Base-by-base conservation (phyloP, 1,140 invertebrate species). In the Eriosoma lanigerum region DNA sequence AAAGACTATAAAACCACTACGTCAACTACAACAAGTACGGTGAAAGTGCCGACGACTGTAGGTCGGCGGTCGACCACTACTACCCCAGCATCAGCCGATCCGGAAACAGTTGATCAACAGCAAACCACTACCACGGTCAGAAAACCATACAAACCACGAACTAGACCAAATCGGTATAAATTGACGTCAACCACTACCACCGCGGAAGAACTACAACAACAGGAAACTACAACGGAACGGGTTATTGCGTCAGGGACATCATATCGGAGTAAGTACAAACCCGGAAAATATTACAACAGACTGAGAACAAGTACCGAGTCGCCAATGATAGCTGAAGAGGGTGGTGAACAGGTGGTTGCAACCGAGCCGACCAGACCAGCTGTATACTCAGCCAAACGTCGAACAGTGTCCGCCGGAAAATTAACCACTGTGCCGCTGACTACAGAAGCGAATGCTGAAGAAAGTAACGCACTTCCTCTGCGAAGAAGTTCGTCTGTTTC, bases 1-100 rank as follows among this genome's bases (percentile, higher is more conserved):
- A 84, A 88, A 82, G 87, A 88, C 68, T 88, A 88, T 82, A 87
- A 86, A 82, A 87, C 84, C 24, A 84, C 29, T 9, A 46, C 50
- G n/a, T 15, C 50, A 0, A 80, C 32, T 3, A 54, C 60, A 13
- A 76, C 19, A 15, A 54, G 10, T 38, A 81, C 56, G 54, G 78
- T 15, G 75, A 60, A 50, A 78, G 44, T 24, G 64, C 52, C 21
- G 58, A 29, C n/a, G 15, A 19, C 44, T 15, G 48, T 13, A 24
- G 44, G 24, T n/a, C 60, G n/a, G 29, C 78, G 15, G 29, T 70
- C 80, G 19, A 68, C 64, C 15, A 64, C 81, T 3, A 64, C 82
- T 17, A 80, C 70, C 44, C 38, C 62, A n/a, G 21, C 52, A 29
- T 10, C 72, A 17, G 32, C 56, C 2, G 76, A 81, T 12, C 72